phyloP scores from a whole-genome alignment of 2,113 vertebrate species.

The Nothoprocta pentlandii region DNA sequence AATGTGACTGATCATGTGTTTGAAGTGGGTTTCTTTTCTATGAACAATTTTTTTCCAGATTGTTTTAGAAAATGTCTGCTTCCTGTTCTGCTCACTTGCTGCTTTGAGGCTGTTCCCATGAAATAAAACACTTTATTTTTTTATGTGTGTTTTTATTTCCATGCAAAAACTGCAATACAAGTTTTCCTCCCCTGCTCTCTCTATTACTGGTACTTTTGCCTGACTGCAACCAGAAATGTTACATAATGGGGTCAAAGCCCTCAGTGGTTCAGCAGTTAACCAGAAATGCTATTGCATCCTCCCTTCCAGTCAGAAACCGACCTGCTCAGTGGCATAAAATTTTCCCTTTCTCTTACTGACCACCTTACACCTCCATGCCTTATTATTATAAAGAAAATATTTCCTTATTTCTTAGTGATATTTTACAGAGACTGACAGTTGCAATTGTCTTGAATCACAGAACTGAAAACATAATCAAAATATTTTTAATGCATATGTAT shows the following conservation, averaged over 20 bases:
- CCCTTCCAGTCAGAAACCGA: neutral
- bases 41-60: neutral
- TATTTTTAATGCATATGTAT: neutral
- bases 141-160: neutral
- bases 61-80: neutral
- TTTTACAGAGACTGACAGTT: neutral
- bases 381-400: neutral
- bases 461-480: neutral
- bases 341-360: neutral
- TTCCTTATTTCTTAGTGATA: neutral
- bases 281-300: neutral
- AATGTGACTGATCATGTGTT: neutral
- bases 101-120: neutral
- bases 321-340: neutral
- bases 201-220: neutral
- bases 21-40: conserved; percentile 19
- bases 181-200: neutral
- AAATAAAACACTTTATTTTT: conserved; percentile 34
- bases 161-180: neutral
- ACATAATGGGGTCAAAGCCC: neutral
- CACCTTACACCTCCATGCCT: neutral
- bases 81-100: neutral
- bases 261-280: neutral
- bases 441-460: neutral
- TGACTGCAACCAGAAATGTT: neutral